Evolutionary conservation across 1,140 invertebrate genomes (phyloP).

Genomic region (Drosophila carrolli): DNA sequence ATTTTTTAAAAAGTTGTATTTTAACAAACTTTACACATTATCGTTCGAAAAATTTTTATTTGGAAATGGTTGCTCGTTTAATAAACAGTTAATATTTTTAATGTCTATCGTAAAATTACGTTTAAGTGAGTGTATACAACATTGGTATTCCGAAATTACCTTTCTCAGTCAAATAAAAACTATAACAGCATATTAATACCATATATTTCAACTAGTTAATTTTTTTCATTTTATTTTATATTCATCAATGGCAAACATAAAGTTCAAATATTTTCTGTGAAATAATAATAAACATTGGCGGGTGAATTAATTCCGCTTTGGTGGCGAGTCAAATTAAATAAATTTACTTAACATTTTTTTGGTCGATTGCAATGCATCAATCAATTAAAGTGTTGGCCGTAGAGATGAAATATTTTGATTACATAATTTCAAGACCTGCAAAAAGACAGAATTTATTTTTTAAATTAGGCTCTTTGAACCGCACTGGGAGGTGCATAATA

Average conservation of each 20-base stretch:
- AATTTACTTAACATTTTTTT: constrained; percentile 22
- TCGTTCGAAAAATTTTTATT: too few relatives aligned
- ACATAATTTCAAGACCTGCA: not conserved
- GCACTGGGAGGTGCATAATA: constrained; percentile 39
- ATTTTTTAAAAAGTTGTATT: too few relatives aligned
- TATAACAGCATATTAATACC: not conserved
- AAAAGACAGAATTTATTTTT: not conserved
- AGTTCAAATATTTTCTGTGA: constrained; percentile 30
- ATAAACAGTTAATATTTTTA: too few relatives aligned
- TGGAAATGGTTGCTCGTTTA: too few relatives aligned
- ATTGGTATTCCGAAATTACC: not conserved
- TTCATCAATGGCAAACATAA: not conserved
- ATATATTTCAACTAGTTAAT: not conserved
- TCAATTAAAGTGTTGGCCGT: not conserved
- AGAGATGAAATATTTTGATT: not conserved
- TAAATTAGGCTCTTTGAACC: constrained; percentile 9
- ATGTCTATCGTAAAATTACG: too few relatives aligned
- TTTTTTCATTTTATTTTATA: not conserved
- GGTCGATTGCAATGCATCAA: not conserved
- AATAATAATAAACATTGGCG: constrained; percentile 36
- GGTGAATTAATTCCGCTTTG: constrained; percentile 24
- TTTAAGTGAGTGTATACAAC: not conserved
- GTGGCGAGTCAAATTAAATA: constrained; percentile 23
- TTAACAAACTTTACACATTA: too few relatives aligned
- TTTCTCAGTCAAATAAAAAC: not conserved